A percentile compares a stretch with the other conserved stretches of the same genome.
These are phyloP conservation scores for Ispidina lecontei DNA, from an alignment of 2,797 vertebrate species.

Conservation along the genomic window DNA sequence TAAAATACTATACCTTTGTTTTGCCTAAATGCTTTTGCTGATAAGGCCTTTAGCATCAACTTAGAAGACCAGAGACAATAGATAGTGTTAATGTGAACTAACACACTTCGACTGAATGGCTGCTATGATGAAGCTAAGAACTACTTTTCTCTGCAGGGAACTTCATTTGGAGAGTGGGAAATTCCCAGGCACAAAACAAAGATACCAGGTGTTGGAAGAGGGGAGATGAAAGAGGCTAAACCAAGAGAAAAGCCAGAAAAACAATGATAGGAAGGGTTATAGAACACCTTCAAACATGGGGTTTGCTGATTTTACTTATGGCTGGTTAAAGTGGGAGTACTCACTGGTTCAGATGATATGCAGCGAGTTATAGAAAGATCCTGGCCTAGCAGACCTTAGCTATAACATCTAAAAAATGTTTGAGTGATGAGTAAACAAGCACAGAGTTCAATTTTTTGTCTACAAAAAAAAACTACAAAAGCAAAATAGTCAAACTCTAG, in stretches of 20 bases:
- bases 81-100: not conserved
- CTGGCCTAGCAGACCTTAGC: not conserved
- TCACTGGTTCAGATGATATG: not conserved
- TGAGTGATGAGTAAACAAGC: not conserved
- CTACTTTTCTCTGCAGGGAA: constrained; percentile 21
- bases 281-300: not conserved
- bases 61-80: not conserved
- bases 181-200: not conserved
- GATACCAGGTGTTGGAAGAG: not conserved
- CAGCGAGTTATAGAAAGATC: not conserved
- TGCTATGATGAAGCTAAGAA: not conserved
- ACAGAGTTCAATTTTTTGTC: not conserved
- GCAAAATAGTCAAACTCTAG: not conserved
- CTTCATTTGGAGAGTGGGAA: constrained; percentile 11
- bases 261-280: not conserved
- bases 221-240: not conserved
- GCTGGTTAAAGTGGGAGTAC: not conserved
- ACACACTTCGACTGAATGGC: not conserved
- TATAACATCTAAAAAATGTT: not conserved
- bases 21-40: not conserved
- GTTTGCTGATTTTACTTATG: not conserved
- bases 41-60: not conserved
- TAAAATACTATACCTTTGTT: not conserved
- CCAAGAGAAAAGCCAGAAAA: not conserved
- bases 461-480: not conserved